Base-by-base conservation (phyloP, 2,888 invertebrate genomes). In the Apamea anceps region DNA sequence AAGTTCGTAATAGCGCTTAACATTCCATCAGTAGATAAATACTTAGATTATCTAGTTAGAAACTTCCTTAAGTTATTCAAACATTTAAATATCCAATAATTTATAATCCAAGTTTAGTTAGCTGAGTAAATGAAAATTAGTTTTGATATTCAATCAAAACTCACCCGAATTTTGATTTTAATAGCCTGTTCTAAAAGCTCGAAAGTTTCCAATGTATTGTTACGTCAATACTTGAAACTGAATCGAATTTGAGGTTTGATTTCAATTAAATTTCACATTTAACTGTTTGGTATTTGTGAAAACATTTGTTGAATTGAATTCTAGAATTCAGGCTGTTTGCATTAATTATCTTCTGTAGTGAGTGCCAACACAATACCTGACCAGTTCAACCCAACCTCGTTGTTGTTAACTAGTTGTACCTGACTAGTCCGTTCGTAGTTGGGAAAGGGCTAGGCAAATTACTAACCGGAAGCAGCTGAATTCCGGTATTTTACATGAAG, bases 81-180 rank as follows among this genome's bases (percentile, higher is more conserved):
- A 88, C 91, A 90, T 92, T 93, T 90, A 89, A 91, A 90, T 91
- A 87, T 87, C 82, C 80, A 89, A 91, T 92, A 72, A 85, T 88
- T 88, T 74, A 81, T 85, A 85, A 80, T 79, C 72, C 90, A 91
- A 92, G 89, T 90, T 88, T 85, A 85, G 88, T 88, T 87, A 74
- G 72, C 88, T 84, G 89, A 91, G 89, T 92, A 88, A 92, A 91
- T 89, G 89, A 90, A 93, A 92, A 92, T 94, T 93, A 91, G 91
- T 93, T 92, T 89, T 81, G 80, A 93, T 79, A 82, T 79, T 94
- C 86, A 91, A 93, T 93, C 90, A 92, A 92, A 93, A 91, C 87
- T 86, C 82, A 87, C 87, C 89, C 83, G 75, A 89, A 89, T 90
- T 92, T 89, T 83, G 87, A 91, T 90, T 89, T 82, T 88, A 93